These are phyloP conservation scores for Phrixothrix hirtus DNA, from an alignment of 2,888 invertebrate genomes.

Conservation along the genomic window DNA sequence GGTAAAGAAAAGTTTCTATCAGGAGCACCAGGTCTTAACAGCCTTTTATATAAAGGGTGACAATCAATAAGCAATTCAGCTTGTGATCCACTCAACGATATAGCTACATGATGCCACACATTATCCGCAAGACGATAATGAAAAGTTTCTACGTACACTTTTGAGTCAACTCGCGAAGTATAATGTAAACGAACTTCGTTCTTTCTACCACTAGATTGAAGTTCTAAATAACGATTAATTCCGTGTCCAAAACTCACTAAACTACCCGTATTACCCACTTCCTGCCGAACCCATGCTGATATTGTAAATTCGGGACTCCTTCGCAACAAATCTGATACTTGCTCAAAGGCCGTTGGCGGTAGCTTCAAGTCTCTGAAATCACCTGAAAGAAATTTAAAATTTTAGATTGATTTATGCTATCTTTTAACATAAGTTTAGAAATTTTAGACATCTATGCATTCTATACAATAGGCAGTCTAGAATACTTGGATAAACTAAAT, in stretches of 20 bases:
- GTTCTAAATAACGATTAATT: conserved; percentile 84
- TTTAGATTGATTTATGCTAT: conserved; percentile 4
- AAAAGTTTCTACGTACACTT: conserved; percentile 81
- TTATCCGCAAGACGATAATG: conserved; percentile 85
- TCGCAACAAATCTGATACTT: conserved; percentile 70
- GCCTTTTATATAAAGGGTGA: conserved; percentile 80
- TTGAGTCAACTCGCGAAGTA: conserved; percentile 67
- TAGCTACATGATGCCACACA: conserved; percentile 84
- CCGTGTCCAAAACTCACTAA: conserved; percentile 83
- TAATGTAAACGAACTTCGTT: conserved; percentile 86
- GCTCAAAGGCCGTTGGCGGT: conserved; percentile 68
- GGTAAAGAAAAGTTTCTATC: conserved; percentile 76
- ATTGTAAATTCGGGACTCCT: conserved; percentile 80
- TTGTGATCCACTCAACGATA: conserved; percentile 81
- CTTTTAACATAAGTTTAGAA: too few species aligned
- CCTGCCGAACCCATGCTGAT: conserved; percentile 76
- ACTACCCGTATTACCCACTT: conserved; percentile 80
- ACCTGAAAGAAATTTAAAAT: conserved; percentile 57
- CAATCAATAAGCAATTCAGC: conserved; percentile 86
- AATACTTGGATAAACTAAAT: too few species aligned
- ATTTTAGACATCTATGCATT: too few species aligned
- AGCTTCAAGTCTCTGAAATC: conserved; percentile 74
- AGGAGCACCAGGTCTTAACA: conserved; percentile 70
- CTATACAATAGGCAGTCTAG: too few species aligned
- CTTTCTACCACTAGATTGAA: conserved; percentile 87